Conservation (phyloP, 2,797 vertebrate genomes). For the Muraenolepis orangiensis region DNA sequence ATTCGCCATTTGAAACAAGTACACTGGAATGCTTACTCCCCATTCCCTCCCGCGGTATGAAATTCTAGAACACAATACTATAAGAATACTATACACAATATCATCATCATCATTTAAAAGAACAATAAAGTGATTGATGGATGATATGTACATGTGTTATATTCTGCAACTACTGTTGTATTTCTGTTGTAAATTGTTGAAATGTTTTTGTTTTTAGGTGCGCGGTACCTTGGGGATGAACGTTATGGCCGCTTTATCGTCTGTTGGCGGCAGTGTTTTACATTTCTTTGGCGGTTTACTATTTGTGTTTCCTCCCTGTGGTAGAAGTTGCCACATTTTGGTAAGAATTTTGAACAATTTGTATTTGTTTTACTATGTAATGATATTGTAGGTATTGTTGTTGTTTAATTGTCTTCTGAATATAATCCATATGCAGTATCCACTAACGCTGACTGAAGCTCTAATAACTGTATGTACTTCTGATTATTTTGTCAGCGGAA, state of each 20-base stretch:
- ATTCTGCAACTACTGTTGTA: too few relatives aligned
- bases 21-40: too few relatives aligned
- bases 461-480: neutral
- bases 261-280: neutral
- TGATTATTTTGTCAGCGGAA: neutral
- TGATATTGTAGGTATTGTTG: neutral
- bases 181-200: too few relatives aligned
- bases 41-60: too few relatives aligned
- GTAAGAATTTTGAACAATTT: neutral
- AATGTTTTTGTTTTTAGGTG: conserved; percentile 4
- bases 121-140: too few relatives aligned
- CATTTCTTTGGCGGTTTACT: neutral
- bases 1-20: too few relatives aligned
- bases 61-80: too few relatives aligned
- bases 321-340: neutral
- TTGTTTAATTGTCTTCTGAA: neutral
- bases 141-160: too few relatives aligned
- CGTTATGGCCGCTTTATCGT: neutral
- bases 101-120: too few relatives aligned
- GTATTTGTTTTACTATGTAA: neutral
- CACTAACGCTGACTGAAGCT: neutral
- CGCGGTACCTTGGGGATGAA: neutral
- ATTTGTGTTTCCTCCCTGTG: neutral
- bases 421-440: neutral
- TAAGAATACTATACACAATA: too few relatives aligned